Base-by-base conservation (phyloP, 2,113 vertebrate species). In the Corydoras sp. region DNA sequence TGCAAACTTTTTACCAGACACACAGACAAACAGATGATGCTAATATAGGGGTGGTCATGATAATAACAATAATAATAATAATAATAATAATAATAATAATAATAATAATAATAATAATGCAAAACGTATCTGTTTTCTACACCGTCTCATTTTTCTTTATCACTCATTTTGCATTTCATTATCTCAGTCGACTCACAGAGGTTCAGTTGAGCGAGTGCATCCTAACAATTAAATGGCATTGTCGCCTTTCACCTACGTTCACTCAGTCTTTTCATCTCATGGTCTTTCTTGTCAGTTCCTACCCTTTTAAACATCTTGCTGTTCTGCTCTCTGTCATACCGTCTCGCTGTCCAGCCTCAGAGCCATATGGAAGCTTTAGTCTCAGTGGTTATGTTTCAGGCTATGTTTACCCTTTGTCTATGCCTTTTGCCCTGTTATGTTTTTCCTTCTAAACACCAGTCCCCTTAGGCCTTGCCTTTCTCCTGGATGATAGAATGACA, bases 181-280 rank as follows among this genome's bases (percentile, higher is more conserved):
- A 8, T 43, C 4, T 43, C 35, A 43, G 35, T 43, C 35, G 4
- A 43, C 2, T 43, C 7, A 4, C 81, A 76, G 81, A 76, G 86
- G 81, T 91, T 91, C 92, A 93, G 90, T 92, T 92, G 90, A 85
- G 89, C 92, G 92, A 91, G 92, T 91, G 86, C 91, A 90, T 92
- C 93, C 91, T 92, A 89, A 93, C 94, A 92, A 93, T 92, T 92
- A 93, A 90, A 88, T 86, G 81, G 91, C 89, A 87, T 83, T 89
- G 72, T 43, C 35, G 35, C 35, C 35, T 43, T 43, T 43, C 35
- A 43, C 85, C 85, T 88, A 88, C 89, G 91, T 93, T 95, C 93
- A 93, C 91, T 93, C 94, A 98, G 93, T 97, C 90, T 87, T 82
- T 81, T 90, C 90, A 87, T 88, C 79, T 83, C 80, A 88, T 86